Evolutionary conservation across 2,113 vertebrate genomes (phyloP), one percentile per base, ranked within the genome.

Genomic region (Calyptomena viridis): DNA sequence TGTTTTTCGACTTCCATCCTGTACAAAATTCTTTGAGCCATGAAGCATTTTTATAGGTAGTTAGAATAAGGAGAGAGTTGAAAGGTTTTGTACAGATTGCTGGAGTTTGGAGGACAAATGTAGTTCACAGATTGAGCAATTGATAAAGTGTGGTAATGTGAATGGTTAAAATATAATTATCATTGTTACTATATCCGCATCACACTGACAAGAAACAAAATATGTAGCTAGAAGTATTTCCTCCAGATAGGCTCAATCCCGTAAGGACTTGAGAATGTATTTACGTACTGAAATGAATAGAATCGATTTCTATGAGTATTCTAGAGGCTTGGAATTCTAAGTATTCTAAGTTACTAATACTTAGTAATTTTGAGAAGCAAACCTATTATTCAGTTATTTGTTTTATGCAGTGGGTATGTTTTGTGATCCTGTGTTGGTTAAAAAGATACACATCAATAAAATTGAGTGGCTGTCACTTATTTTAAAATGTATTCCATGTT

Each of bases 101-200:
- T 91, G 91, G 3, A 4, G 6, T 2, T 68, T 77, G 63, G 67
- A 94, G 82, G 82, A 78, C 75, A 86, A 94, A 83, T 11, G 30
- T 63, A 31, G 1, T 94, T 95, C 63, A 71, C 39, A 80, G 75
- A 83, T 77, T 33, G 46, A 77, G 55, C 9, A 3, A 42, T 42
- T 95, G 71, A 73, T 80, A 76, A 87, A 84, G 46, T 39, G 19
- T 66, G 47, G 27, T 53, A 80, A 68, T 4, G 4, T 83, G 37
- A 95, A 91, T 68, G 28, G 14, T 68, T 94, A 89, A 94, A 93
- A 49, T 89, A 21, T 40, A 88, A 92, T 89, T 35, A 55, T 90
- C 5, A 3, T 69, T 84, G 42, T 78, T 94, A 22, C 46, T 92
- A 49, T 69, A 59, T 47, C 19, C 33, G 23, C 22, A 55, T 84